Evolutionary conservation across 2,113 vertebrate genomes (phyloP).

Genomic region (Notothenia coriiceps): DNA sequence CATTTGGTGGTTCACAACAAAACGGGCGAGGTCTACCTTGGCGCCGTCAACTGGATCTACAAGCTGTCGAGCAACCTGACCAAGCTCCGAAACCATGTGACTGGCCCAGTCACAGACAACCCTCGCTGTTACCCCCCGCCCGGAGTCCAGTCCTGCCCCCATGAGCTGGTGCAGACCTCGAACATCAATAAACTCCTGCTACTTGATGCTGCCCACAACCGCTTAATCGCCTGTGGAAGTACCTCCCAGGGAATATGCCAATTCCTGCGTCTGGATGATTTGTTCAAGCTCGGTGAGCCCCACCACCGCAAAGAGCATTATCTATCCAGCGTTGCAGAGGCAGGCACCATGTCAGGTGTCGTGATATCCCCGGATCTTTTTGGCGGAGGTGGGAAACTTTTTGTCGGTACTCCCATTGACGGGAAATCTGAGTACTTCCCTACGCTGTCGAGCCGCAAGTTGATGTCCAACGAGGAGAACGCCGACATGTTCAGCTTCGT

Average conservation of each 20-base stretch:
- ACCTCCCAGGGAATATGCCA: conserved; percentile 98
- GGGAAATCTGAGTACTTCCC: conserved; percentile 98
- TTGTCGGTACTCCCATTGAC: conserved; percentile 95
- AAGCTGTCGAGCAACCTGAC: conserved; percentile 95
- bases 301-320: conserved; percentile 99
- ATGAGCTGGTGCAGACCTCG: conserved; percentile 90
- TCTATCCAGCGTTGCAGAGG: conserved; percentile 94
- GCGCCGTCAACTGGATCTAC: conserved; percentile 96
- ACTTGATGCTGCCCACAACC: conserved; percentile 94
- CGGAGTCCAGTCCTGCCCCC: conserved; percentile 95
- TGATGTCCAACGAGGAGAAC: conserved; percentile 96
- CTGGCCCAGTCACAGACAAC: conserved; percentile 95
- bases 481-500: conserved; percentile 99
- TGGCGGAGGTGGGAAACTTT: conserved; percentile 91
- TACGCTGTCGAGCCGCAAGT: conserved; percentile 94
- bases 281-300: conserved; percentile 96
- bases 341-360: conserved; percentile 95
- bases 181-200: conserved; percentile 97
- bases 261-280: conserved; percentile 95
- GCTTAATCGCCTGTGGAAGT: conserved; percentile 95
- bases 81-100: conserved; percentile 91
- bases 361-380: conserved; percentile 89
- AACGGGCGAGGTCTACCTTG: conserved; percentile 94
- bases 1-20: conserved; percentile 95
- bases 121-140: conserved; percentile 97